Percentiles rank a stretch among this genome's conserved stretches.
Conservation (phyloP, 37 sponge, comb jelly and placozoan genomes). For the Chondrosia reniformis region DNA sequence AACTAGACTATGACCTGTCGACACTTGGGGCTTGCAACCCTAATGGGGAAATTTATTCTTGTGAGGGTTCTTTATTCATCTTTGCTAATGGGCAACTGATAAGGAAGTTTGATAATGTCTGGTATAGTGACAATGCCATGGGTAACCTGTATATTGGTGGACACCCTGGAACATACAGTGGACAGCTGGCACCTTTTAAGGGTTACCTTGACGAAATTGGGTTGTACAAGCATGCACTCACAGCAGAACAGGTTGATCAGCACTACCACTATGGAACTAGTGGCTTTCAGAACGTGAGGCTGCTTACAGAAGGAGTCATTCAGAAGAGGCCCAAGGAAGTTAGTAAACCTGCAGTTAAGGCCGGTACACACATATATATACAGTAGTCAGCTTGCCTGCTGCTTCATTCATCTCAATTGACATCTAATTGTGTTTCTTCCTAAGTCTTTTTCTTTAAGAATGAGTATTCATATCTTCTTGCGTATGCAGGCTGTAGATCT, state of each 20-base stretch:
- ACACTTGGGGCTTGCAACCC: not conserved
- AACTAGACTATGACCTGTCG: not conserved
- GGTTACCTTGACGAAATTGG: constrained; percentile 56
- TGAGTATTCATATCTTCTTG: too few relatives aligned
- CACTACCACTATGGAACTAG: constrained; percentile 56
- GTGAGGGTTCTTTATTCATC: constrained; percentile 25
- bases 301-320: constrained; percentile 37
- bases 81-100: constrained; percentile 1
- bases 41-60: not conserved
- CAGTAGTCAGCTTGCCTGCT: too few relatives aligned
- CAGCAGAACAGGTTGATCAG: not conserved
- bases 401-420: too few relatives aligned
- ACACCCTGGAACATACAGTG: not conserved
- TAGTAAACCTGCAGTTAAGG: too few relatives aligned
- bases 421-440: not conserved
- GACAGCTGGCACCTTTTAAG: constrained; percentile 26
- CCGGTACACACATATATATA: too few relatives aligned
- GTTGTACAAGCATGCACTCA: constrained; percentile 30
- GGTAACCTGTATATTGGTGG: constrained; percentile 42
- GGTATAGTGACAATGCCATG: not conserved
- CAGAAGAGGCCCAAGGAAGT: not conserved
- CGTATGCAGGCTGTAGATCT: too few relatives aligned
- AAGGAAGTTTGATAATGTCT: not conserved
- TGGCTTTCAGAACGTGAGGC: constrained; percentile 45
- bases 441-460: too few relatives aligned